phyloP scores from a whole-genome alignment of 2,797 vertebrate genomes.

The Menidia menidia region DNA sequence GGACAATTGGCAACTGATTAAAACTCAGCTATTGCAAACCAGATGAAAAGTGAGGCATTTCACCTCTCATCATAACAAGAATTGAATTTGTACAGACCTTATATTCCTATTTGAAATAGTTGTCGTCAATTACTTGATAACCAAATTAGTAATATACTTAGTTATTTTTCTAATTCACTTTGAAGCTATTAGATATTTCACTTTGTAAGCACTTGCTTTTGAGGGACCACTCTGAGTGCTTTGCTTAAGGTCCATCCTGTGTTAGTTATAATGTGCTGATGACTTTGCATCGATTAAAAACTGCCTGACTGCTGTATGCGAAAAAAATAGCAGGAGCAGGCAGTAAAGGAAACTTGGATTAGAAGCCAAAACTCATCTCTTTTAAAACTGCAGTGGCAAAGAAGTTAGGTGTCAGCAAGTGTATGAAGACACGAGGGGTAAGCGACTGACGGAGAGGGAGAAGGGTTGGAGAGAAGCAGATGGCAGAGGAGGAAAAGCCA shows the following conservation, averaged over 20 bases:
- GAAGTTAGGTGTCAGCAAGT: slow-evolving; percentile 62
- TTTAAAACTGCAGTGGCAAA: slow-evolving; percentile 29
- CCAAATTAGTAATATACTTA: neutral
- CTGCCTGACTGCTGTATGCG: slow-evolving; percentile 30
- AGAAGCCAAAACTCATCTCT: slow-evolving; percentile 44
- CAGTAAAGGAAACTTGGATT: slow-evolving; percentile 35
- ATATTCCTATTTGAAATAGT: slow-evolving; percentile 2
- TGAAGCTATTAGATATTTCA: slow-evolving; percentile 20
- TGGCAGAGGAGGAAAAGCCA: neutral
- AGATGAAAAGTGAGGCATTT: neutral
- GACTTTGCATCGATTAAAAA: slow-evolving; percentile 57
- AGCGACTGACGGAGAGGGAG: slow-evolving; percentile 15
- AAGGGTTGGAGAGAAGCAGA: neutral
- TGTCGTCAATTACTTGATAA: neutral
- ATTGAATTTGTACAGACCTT: neutral
- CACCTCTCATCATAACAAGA: neutral
- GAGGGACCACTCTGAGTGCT: neutral
- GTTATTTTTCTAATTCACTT: slow-evolving; percentile 21
- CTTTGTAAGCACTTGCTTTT: slow-evolving; percentile 23
- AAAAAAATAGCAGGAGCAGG: slow-evolving; percentile 64
- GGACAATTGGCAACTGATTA: neutral
- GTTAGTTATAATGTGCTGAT: slow-evolving; percentile 43
- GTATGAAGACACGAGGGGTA: slow-evolving; percentile 28
- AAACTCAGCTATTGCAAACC: neutral
- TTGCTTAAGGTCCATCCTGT: slow-evolving; percentile 13